Percentiles rank a stretch among this genome's conserved stretches.
These are phyloP conservation scores for Oligia fasciuncula DNA, from an alignment of 2,888 invertebrate genomes.

Conservation along the genomic window DNA sequence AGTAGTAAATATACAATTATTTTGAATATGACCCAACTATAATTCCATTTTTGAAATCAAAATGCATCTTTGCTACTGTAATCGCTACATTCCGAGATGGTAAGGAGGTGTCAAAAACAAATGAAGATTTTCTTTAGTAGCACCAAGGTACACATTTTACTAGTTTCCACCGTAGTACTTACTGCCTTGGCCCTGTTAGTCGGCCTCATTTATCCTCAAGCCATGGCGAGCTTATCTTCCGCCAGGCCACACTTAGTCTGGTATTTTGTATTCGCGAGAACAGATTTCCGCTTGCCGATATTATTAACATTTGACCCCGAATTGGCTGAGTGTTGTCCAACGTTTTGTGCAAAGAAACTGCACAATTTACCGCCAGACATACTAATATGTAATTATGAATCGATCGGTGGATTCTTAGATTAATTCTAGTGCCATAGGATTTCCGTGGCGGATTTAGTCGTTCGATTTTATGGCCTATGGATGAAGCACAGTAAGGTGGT, in stretches of 20 bases:
- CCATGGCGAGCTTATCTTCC: constrained; percentile 76
- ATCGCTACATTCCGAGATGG: not conserved
- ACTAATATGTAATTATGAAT: constrained; percentile 37
- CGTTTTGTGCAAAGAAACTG: constrained; percentile 46
- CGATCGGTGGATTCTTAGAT: constrained; percentile 16
- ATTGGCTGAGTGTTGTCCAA: constrained; percentile 67
- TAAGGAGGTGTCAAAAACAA: not conserved
- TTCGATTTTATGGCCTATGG: not conserved
- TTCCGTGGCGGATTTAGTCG: constrained; percentile 7
- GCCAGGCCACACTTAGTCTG: constrained; percentile 75
- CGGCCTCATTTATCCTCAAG: constrained; percentile 77
- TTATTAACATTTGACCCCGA: constrained; percentile 88
- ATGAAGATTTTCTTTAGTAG: not conserved
- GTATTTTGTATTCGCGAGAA: constrained; percentile 86
- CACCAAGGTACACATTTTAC: not conserved
- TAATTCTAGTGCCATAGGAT: constrained; percentile 6
- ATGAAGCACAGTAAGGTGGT: not conserved
- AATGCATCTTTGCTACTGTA: not conserved
- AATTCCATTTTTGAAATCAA: not conserved
- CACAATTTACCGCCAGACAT: constrained; percentile 39
- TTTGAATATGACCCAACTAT: too few species aligned
- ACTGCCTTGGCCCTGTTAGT: constrained; percentile 77
- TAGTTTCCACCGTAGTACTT: constrained; percentile 17
- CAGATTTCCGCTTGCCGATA: constrained; percentile 87
- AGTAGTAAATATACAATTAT: too few species aligned